These are phyloP conservation scores for Heliocidaris erythrogramma DNA, from an alignment of 35 echinoderm and acorn worm species.

Conservation along the genomic window DNA sequence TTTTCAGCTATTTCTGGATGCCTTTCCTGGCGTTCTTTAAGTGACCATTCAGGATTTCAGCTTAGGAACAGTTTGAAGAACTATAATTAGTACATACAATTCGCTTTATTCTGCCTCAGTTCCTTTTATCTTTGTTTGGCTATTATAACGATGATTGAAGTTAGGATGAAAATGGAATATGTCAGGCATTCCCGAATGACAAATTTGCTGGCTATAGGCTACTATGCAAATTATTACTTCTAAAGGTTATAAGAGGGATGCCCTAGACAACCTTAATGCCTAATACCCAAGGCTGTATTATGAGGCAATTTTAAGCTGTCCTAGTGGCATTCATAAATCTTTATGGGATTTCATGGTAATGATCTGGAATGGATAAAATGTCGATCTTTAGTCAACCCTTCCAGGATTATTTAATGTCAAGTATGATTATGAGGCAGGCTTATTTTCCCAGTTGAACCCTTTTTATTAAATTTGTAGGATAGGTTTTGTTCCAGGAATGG, in stretches of 20 bases:
- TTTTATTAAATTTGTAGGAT: too few relatives aligned
- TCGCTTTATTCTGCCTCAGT: neutral
- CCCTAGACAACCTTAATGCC: neutral
- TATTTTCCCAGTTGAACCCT: too few relatives aligned
- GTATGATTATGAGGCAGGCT: too few relatives aligned
- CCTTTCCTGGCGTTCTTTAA: neutral
- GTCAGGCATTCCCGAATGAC: neutral
- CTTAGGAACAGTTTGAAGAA: neutral
- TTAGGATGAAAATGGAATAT: neutral
- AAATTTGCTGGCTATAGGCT: neutral
- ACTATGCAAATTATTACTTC: neutral
- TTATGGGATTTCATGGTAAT: neutral
- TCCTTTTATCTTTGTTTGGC: neutral
- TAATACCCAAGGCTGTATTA: neutral
- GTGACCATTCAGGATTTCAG: constrained; percentile 10
- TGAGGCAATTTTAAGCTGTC: neutral
- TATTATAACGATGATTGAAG: constrained; percentile 3
- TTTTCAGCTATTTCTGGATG: neutral
- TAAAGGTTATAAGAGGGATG: neutral
- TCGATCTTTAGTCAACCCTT: too few relatives aligned
- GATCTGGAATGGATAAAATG: neutral
- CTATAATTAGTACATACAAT: neutral
- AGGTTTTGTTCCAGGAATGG: too few relatives aligned
- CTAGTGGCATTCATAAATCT: neutral
- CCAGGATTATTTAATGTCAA: too few relatives aligned